Evolutionary conservation across 1,140 invertebrate species (phyloP).

Genomic region (Eubasilissa regina): DNA sequence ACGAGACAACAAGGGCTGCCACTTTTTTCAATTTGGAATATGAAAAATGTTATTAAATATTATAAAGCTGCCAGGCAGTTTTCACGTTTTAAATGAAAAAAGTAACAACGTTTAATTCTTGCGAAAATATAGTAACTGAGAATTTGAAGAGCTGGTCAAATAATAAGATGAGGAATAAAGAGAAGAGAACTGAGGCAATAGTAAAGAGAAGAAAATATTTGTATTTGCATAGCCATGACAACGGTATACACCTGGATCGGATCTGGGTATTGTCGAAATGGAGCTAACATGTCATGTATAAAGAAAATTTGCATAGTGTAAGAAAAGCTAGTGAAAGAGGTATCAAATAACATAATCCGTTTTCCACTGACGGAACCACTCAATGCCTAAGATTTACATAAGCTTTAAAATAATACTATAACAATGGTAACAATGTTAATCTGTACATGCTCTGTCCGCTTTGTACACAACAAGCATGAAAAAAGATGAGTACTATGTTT

Average conservation of each 20-base stretch:
- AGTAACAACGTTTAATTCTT: not conserved
- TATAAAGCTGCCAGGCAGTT: not conserved
- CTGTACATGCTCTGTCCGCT: not conserved
- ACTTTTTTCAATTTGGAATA: constrained; percentile 8
- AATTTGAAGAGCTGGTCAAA: not conserved
- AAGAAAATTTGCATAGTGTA: not conserved
- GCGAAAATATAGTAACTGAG: not conserved
- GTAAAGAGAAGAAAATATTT: not conserved
- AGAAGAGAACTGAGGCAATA: not conserved
- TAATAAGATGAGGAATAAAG: constrained; percentile 1
- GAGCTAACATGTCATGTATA: not conserved
- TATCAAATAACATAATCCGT: constrained; percentile 4
- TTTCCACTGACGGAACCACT: constrained; percentile 15
- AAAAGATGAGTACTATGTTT: not conserved
- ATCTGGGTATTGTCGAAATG: too few species aligned
- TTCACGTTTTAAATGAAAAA: not conserved
- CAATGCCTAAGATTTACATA: constrained; percentile 24
- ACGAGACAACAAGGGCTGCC: not conserved
- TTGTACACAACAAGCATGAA: not conserved
- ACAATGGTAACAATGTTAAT: constrained; percentile 33
- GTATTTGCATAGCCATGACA: too few species aligned
- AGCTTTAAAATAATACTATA: constrained; percentile 49
- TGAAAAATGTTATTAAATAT: not conserved
- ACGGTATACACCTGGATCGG: too few species aligned
- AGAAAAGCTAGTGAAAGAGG: not conserved